These are phyloP conservation scores for Dusona sp. DNA, from an alignment of 2,888 invertebrate genomes.

Conservation along the genomic window DNA sequence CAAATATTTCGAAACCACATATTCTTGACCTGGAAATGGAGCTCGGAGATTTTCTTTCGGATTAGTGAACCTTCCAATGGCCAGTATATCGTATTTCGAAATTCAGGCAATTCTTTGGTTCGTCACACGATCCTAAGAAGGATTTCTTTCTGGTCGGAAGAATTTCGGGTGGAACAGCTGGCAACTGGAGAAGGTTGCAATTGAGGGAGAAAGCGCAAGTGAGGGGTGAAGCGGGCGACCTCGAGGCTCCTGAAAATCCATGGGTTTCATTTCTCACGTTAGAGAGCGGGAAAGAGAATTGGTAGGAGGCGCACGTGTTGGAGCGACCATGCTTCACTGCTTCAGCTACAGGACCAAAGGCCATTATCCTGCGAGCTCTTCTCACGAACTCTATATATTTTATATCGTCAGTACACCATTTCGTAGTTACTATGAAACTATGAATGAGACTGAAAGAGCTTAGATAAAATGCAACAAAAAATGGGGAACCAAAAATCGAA, in stretches of 20 bases:
- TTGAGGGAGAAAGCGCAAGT: slow-evolving; percentile 56
- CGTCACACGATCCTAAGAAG: slow-evolving; percentile 24
- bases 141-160: slow-evolving; percentile 28
- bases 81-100: not conserved
- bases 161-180: slow-evolving; percentile 63
- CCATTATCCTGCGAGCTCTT: slow-evolving; percentile 27
- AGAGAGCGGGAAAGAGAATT: slow-evolving; percentile 12
- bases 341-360: slow-evolving; percentile 24
- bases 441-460: not conserved
- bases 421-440: not conserved
- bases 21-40: not conserved
- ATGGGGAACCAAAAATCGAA: not conserved
- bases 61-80: not conserved
- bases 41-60: not conserved
- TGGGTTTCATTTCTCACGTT: slow-evolving; percentile 51
- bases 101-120: slow-evolving; percentile 16
- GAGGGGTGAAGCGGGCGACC: slow-evolving; percentile 51
- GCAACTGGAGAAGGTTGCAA: slow-evolving; percentile 43
- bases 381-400: not conserved
- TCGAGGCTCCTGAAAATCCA: slow-evolving; percentile 63
- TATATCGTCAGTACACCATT: not conserved
- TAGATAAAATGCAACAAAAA: not conserved
- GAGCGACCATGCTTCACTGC: slow-evolving; percentile 42
- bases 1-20: not conserved
- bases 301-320: slow-evolving; percentile 52